phyloP scores from a whole-genome alignment of 2,888 invertebrate species.

The Campaea margaritaria region DNA sequence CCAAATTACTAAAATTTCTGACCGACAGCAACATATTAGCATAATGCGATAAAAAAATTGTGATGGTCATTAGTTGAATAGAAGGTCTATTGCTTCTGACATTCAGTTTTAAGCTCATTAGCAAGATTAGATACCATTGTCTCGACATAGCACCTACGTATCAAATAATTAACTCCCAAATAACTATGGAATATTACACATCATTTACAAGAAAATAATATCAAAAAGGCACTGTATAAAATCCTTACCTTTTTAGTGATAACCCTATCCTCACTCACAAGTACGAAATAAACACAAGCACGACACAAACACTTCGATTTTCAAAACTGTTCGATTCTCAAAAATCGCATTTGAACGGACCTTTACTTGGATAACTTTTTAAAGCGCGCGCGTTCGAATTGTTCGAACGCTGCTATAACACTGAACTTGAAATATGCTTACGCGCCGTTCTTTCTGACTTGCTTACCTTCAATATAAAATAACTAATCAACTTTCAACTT shows the following conservation, averaged over 20 bases:
- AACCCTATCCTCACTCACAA: constrained; percentile 34
- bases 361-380: constrained; percentile 15
- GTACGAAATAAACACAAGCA: constrained; percentile 47
- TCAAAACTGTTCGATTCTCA: constrained; percentile 41
- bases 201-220: background rate
- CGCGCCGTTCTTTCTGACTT: constrained; percentile 56
- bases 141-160: background rate
- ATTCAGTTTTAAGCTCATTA: background rate
- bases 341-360: constrained; percentile 27
- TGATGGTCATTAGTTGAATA: constrained; percentile 35
- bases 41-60: constrained; percentile 21
- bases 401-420: constrained; percentile 64
- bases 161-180: background rate
- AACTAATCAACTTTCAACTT: constrained; percentile 26
- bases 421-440: constrained; percentile 72
- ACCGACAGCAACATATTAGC: constrained; percentile 33
- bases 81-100: constrained; percentile 34
- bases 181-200: background rate
- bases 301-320: constrained; percentile 44
- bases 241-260: constrained; percentile 30
- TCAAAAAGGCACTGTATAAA: background rate
- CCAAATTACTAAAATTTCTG: constrained; percentile 22
- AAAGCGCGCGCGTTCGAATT: constrained; percentile 51
- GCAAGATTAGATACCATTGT: constrained; percentile 13
- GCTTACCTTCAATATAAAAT: constrained; percentile 58